Percentiles rank a stretch among this genome's conserved stretches.
These are phyloP conservation scores for Nyctibius bracteatus DNA, from an alignment of 2,113 vertebrate genomes.

Conservation along the genomic window DNA sequence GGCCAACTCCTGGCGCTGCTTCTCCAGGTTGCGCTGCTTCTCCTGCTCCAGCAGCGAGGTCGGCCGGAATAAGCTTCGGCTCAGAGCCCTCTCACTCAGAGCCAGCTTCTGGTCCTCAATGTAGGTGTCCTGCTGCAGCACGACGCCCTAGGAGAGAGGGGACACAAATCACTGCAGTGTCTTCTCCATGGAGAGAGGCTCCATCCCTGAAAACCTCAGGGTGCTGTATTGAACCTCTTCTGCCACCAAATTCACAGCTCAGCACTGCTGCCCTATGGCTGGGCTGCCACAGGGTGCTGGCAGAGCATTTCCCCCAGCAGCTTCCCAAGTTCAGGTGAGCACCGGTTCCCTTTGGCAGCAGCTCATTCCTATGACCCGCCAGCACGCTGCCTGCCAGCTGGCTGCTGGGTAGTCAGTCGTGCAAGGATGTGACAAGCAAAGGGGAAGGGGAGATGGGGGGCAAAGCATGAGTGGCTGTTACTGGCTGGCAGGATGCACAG, in stretches of 20 bases:
- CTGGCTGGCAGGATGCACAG: neutral
- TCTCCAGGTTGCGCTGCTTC: constrained; percentile 95
- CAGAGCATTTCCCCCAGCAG: neutral
- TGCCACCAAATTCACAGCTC: neutral
- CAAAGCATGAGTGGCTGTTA: fast-evolving
- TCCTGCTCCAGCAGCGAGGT: constrained; percentile 92
- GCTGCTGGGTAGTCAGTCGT: fast-evolving
- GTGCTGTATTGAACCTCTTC: neutral
- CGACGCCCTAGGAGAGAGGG: constrained; percentile 77
- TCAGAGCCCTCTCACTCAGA: constrained; percentile 77
- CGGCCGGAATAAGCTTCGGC: constrained; percentile 76
- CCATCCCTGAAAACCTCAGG: neutral
- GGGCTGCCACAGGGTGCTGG: neutral
- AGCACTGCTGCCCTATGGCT: neutral
- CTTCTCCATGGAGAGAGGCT: fast-evolving
- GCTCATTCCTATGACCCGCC: neutral
- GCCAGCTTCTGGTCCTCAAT: constrained; percentile 93
- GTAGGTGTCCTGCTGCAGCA: constrained; percentile 93
- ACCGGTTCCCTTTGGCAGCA: neutral
- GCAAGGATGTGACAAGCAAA: neutral
- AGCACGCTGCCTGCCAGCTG: fast-evolving
- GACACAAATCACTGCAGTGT: neutral
- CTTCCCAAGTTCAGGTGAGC: neutral
- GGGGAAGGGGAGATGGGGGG: neutral
- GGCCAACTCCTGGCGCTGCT: constrained; percentile 92